phyloP scores from a whole-genome alignment of 2,113 vertebrate genomes.

The Plectropomus leopardus region DNA sequence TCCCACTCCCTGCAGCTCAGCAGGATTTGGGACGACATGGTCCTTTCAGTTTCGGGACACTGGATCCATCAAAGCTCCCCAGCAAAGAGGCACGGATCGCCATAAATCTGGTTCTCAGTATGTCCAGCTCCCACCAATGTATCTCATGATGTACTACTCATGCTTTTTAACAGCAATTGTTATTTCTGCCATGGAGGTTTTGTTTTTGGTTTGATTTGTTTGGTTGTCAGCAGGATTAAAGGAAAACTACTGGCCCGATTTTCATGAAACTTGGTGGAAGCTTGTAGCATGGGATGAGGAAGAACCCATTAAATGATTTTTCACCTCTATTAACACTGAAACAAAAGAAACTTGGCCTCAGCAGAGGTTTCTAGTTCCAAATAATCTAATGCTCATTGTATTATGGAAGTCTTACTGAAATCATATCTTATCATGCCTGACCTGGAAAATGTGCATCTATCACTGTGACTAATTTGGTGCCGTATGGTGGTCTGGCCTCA shows the following conservation, averaged over 20 bases:
- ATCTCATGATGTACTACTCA: background rate
- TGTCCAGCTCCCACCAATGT: conserved; percentile 1
- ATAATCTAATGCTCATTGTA: background rate
- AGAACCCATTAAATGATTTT: no score
- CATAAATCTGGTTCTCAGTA: conserved; percentile 7
- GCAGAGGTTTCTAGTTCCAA: background rate
- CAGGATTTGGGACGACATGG: conserved; percentile 53
- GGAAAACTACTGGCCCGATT: no score
- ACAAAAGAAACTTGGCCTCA: no score
- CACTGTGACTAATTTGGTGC: conserved; percentile 3
- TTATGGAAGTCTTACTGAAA: conserved; percentile 7
- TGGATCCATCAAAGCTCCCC: conserved; percentile 42
- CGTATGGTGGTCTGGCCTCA: conserved; percentile 27
- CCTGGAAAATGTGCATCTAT: conserved; percentile 35
- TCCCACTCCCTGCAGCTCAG: conserved; percentile 47
- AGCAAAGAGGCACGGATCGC: conserved; percentile 8
- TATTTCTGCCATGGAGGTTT: no score
- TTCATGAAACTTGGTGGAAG: no score
- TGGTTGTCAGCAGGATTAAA: no score
- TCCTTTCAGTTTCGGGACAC: conserved; percentile 45
- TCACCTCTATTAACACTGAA: no score
- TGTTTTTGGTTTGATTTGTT: no score
- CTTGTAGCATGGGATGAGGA: no score
- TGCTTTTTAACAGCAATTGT: background rate
- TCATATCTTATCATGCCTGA: conserved; percentile 4